Evolutionary conservation across 2,888 invertebrate species (phyloP).

Genomic region (Tachystola acroxantha): DNA sequence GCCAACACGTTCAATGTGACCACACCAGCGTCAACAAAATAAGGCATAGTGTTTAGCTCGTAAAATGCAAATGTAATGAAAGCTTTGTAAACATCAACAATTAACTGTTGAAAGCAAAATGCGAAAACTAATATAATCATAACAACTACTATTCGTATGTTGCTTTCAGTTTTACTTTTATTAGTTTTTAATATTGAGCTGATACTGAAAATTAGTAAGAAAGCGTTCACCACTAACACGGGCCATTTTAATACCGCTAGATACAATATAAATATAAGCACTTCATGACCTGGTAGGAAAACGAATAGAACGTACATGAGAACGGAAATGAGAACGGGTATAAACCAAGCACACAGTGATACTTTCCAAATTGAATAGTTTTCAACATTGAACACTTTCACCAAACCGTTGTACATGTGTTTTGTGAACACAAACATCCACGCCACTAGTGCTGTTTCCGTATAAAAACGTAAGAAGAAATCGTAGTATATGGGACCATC

Average conservation of each 20-base stretch:
- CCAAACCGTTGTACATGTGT: slow-evolving; percentile 53
- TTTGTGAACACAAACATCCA: slow-evolving; percentile 64
- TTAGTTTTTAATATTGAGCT: slow-evolving; percentile 41
- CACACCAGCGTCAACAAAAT: slow-evolving; percentile 13
- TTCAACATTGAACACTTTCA: slow-evolving; percentile 41
- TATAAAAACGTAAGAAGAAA: slow-evolving; percentile 33
- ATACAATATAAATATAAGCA: slow-evolving; percentile 30
- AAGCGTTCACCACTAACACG: slow-evolving; percentile 40
- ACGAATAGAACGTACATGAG: slow-evolving; percentile 19
- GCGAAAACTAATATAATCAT: slow-evolving; percentile 52
- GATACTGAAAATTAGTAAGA: slow-evolving; percentile 39
- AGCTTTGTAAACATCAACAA: slow-evolving; percentile 46
- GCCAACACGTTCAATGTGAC: slow-evolving; percentile 31
- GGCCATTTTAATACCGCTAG: slow-evolving; percentile 56
- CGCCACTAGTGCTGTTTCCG: slow-evolving; percentile 43
- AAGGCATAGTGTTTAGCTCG: slow-evolving; percentile 14
- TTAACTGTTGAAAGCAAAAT: slow-evolving; percentile 54
- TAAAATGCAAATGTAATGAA: slow-evolving; percentile 23
- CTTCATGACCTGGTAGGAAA: slow-evolving; percentile 12
- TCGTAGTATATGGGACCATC: slow-evolving; percentile 24
- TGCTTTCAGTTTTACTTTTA: slow-evolving; percentile 32
- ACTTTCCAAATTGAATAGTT: slow-evolving; percentile 33
- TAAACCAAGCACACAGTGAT: slow-evolving; percentile 41
- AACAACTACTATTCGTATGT: slow-evolving; percentile 42
- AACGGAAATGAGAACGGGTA: slow-evolving; percentile 30